A percentile compares a stretch with the other conserved stretches of the same genome.
Conservation (phyloP, 2,113 vertebrate species). For the Eurystomus gularis region DNA sequence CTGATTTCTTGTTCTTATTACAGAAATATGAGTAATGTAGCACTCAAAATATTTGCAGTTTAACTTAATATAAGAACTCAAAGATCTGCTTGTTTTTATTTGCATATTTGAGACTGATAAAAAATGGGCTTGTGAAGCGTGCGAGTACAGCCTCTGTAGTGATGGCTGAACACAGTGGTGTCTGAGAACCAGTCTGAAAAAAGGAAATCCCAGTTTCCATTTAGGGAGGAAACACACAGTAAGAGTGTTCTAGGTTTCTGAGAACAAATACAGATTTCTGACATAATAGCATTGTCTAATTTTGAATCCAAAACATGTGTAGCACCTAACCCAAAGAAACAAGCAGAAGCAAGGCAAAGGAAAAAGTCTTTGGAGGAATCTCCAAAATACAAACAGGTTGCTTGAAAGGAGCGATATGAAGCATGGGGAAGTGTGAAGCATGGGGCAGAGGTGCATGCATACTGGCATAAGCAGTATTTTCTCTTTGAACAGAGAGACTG, state of each 20-base stretch:
- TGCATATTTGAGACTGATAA: background rate
- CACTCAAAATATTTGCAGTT: background rate
- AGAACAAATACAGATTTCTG: background rate
- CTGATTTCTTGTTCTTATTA: too few relatives aligned
- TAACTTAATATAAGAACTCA: background rate
- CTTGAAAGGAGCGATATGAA: background rate
- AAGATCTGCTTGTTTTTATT: background rate
- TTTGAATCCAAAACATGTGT: background rate
- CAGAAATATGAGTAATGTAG: background rate
- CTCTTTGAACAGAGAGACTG: background rate
- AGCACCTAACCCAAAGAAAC: background rate
- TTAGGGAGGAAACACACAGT: background rate
- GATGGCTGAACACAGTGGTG: background rate
- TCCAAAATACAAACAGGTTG: background rate
- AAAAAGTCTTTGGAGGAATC: background rate
- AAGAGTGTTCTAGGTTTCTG: background rate
- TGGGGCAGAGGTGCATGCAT: rapidly evolving
- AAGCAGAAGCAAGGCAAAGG: background rate
- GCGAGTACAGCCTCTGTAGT: background rate
- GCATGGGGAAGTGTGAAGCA: background rate
- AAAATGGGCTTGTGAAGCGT: background rate
- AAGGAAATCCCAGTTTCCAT: background rate
- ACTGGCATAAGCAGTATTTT: background rate
- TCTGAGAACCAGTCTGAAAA: background rate
- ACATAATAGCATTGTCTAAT: background rate